These are phyloP conservation scores for Scaptomyza caliginosa DNA, from an alignment of 2,888 invertebrate species.

Conservation along the genomic window DNA sequence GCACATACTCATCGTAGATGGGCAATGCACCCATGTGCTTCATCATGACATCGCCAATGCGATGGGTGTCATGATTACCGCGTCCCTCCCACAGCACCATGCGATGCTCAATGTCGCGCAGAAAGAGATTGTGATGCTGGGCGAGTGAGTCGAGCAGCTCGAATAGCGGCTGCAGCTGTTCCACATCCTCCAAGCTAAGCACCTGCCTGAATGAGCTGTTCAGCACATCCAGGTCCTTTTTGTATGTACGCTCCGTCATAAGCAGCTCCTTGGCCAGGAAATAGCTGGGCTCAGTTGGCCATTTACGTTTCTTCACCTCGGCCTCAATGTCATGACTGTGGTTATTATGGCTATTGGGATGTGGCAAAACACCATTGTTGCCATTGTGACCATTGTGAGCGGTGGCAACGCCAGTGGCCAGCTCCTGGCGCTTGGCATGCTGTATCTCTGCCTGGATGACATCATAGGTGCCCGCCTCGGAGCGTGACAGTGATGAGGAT, in stretches of 20 bases:
- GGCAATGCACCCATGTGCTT: constrained; percentile 88
- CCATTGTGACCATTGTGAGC: constrained; percentile 74
- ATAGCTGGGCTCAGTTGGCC: constrained; percentile 89
- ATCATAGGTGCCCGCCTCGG: constrained; percentile 84
- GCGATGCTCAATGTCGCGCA: constrained; percentile 91
- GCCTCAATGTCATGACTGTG: constrained; percentile 73
- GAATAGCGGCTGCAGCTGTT: constrained; percentile 85
- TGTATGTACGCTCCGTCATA: constrained; percentile 98
- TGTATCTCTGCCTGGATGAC: constrained; percentile 83
- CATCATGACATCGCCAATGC: constrained; percentile 90
- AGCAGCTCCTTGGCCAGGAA: constrained; percentile 96
- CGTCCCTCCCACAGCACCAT: constrained; percentile 90
- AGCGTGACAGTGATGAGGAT: constrained; percentile 83
- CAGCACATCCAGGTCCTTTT: constrained; percentile 96
- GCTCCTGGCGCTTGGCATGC: constrained; percentile 80
- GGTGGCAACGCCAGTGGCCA: constrained; percentile 72
- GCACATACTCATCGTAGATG: constrained; percentile 89
- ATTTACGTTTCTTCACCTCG: constrained; percentile 84
- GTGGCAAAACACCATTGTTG: constrained; percentile 32
- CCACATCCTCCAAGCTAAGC: constrained; percentile 86
- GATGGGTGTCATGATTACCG: constrained; percentile 85
- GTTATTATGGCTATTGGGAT: constrained; percentile 30
- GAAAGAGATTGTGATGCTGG: constrained; percentile 91
- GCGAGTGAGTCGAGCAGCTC: constrained; percentile 92
- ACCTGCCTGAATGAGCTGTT: constrained; percentile 92